These are phyloP conservation scores for Pristionchus arcanus DNA, from an alignment of 2,888 invertebrate genomes.

Conservation along the genomic window DNA sequence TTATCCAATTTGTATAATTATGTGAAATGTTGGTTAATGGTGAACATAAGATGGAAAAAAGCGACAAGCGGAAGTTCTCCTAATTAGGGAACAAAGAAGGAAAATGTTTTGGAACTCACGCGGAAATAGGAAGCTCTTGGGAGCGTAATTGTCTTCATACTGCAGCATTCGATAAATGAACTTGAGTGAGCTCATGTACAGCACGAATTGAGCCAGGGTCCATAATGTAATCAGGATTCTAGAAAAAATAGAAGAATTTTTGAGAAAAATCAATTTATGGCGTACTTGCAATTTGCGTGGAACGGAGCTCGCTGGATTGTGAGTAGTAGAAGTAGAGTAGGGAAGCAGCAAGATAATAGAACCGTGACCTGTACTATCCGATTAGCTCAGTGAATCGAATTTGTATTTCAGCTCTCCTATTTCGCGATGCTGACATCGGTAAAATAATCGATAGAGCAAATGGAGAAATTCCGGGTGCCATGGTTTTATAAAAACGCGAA, in stretches of 20 bases:
- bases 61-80: too few species aligned
- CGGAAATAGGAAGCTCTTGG: not conserved
- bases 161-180: not conserved
- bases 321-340: not conserved
- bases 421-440: too few species aligned
- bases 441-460: too few species aligned
- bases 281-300: not conserved
- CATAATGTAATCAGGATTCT: not conserved
- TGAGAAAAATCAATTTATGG: not conserved
- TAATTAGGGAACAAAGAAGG: too few species aligned
- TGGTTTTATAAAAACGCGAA: too few species aligned
- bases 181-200: not conserved
- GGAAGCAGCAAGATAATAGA: not conserved
- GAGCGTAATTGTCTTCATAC: not conserved
- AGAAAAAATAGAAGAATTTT: not conserved
- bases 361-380: not conserved
- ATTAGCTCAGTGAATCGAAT: too few species aligned
- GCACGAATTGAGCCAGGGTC: not conserved
- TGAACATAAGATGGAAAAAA: too few species aligned
- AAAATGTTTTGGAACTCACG: not conserved
- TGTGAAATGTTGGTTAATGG: too few species aligned
- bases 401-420: too few species aligned
- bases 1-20: too few species aligned
- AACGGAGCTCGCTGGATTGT: constrained; percentile 15
- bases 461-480: too few species aligned